Evolutionary conservation across 2,888 invertebrate genomes (phyloP).

Genomic region (Tenthredo livida): DNA sequence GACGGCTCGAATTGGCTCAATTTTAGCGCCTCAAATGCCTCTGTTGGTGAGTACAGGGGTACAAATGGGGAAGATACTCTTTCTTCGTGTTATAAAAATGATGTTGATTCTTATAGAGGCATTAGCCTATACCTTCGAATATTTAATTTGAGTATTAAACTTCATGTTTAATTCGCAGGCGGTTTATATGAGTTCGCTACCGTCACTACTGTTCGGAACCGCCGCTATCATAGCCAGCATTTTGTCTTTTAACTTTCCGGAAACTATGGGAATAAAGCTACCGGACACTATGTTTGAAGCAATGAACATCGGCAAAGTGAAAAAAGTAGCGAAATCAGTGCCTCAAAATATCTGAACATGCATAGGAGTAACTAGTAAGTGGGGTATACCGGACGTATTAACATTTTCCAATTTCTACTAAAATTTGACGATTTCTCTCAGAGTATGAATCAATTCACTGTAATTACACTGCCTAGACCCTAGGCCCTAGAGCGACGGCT

Average conservation of each 20-base stretch:
- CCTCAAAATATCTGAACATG: background rate
- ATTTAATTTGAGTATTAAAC: slow-evolving; percentile 57
- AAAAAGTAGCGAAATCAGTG: background rate
- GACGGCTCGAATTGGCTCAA: slow-evolving; percentile 85
- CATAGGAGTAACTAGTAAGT: background rate
- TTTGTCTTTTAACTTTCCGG: slow-evolving; percentile 85
- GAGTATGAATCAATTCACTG: background rate
- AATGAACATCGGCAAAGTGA: slow-evolving; percentile 78
- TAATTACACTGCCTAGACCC: background rate
- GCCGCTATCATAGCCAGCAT: slow-evolving; percentile 83
- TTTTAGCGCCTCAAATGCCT: slow-evolving; percentile 86
- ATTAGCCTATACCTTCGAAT: background rate
- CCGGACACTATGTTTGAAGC: slow-evolving; percentile 86
- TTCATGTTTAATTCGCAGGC: slow-evolving; percentile 64
- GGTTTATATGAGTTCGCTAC: slow-evolving; percentile 78
- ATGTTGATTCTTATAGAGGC: background rate
- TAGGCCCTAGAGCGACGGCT: background rate
- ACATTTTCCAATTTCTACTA: too few relatives aligned
- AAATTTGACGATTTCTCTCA: background rate
- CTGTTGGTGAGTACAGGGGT: slow-evolving; percentile 79
- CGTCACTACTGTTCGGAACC: slow-evolving; percentile 83
- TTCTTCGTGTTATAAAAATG: background rate
- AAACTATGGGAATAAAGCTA: slow-evolving; percentile 83
- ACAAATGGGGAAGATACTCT: background rate
- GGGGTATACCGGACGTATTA: too few relatives aligned